Conservation (phyloP, 2,797 vertebrate genomes). For the Pogonophryne albipinna region DNA sequence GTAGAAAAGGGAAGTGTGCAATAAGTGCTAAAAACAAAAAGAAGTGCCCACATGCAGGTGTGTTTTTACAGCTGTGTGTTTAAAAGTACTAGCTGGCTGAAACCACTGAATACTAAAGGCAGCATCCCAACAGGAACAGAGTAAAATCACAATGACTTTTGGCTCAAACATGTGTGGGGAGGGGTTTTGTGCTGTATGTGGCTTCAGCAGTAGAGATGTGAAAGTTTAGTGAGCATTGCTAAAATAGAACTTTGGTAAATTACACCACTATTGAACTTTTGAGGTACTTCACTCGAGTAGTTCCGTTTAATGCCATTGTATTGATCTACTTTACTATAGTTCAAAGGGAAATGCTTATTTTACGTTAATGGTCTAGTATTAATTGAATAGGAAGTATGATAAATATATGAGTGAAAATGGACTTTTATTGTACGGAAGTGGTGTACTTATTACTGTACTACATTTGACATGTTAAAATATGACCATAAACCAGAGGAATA, state of each 20-base stretch:
- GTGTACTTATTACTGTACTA: too few species aligned
- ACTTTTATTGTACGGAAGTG: too few species aligned
- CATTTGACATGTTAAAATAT: too few species aligned
- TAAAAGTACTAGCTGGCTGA: background rate
- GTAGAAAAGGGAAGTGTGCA: slow-evolving; percentile 54
- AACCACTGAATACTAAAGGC: background rate
- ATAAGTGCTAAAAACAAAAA: slow-evolving; percentile 29
- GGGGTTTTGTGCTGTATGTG: background rate
- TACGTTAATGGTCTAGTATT: too few species aligned
- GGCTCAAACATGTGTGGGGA: background rate
- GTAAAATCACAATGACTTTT: background rate
- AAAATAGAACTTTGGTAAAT: background rate
- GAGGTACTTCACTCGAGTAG: background rate
- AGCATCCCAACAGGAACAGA: slow-evolving; percentile 13
- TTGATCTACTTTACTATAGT: too few species aligned
- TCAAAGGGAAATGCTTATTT: too few species aligned
- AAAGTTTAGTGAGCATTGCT: background rate
- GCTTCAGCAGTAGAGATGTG: background rate
- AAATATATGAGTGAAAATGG: too few species aligned
- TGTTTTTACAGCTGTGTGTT: slow-evolving; percentile 29
- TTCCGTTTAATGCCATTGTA: background rate
- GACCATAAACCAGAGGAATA: too few species aligned
- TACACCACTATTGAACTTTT: background rate
- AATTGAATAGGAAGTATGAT: too few species aligned
- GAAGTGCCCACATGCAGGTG: slow-evolving; percentile 1